Evolutionary conservation across 2,113 vertebrate genomes (phyloP), one percentile per base, ranked within the genome.

Genomic region (Atherinomorus stipes): DNA sequence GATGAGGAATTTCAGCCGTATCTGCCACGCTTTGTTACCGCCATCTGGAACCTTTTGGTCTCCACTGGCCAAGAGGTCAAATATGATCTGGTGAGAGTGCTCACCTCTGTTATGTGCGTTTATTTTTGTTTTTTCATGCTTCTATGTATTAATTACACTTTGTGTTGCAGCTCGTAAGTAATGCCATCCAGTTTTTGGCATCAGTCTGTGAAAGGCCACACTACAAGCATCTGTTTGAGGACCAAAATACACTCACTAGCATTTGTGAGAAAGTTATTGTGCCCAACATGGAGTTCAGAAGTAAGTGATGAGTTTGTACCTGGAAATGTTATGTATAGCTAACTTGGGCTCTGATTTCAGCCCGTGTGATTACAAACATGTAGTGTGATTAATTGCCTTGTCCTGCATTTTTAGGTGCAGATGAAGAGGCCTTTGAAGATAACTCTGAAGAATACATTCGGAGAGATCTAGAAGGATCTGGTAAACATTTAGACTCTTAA

Each of bases 181-280:
- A 99, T 58, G 98, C 98, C 16, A 99, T 99, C 85, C 97, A 99
- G 78, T 99, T 99, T 86, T 93, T 99, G 94, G 97, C 98, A 50
- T 99, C 98, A 0, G 98, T 99, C 76, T 99, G 98, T 50, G 98
- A 99, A 90, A 95, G 98, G 85, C 97, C 96, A 4, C 98, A 99
- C 89, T 99, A 99, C 89, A 99, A 99, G 82, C 95, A 98, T 86
- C 94, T 99, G 9, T 99, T 99, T 94, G 98, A 99, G 85, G 98
- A 99, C 91, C 98, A 98, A 91, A 98, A 94, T 83, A 98, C 95
- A 0, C 83, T 99, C 86, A 99, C 98, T 26, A 98, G 97, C 92
- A 99, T 99, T 86, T 99, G 98, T 89, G 98, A 99, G 90, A 99
- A 99, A 86, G 98, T 99, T 87, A 97, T 99, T 89, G 96, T 99